Percentiles rank a stretch among this genome's conserved stretches.
Conservation (phyloP, 1,140 invertebrate genomes). For the Helicoverpa armigera region DNA sequence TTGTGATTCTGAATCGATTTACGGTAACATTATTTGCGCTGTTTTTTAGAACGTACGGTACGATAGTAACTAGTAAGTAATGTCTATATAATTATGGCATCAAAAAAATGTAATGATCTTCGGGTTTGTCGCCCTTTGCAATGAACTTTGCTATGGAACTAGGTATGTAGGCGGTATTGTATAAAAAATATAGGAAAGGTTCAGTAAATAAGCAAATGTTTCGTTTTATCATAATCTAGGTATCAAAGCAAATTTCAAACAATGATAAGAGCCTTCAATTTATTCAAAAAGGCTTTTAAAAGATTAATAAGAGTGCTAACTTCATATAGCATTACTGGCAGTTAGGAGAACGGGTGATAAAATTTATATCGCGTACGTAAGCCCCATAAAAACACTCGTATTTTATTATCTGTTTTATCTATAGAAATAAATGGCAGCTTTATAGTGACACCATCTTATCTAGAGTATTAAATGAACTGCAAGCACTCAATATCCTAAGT, state of each 20-base stretch:
- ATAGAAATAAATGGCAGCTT: background rate
- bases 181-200: background rate
- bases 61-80: too few species aligned
- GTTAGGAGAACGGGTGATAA: slow-evolving; percentile 10
- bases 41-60: background rate
- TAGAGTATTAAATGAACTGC: slow-evolving; percentile 10
- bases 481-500: background rate
- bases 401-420: slow-evolving; percentile 23
- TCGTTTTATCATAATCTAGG: background rate
- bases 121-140: background rate
- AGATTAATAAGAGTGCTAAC: slow-evolving; percentile 23
- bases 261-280: slow-evolving; percentile 13
- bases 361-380: slow-evolving; percentile 22
- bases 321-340: background rate
- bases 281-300: slow-evolving; percentile 22
- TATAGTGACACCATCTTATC: slow-evolving; percentile 13
- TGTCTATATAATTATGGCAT: background rate
- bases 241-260: background rate
- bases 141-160: too few species aligned
- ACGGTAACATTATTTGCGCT: background rate
- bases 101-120: background rate
- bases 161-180: background rate
- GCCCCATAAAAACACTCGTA: slow-evolving; percentile 12
- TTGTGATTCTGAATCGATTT: background rate
- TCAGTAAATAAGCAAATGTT: background rate